Percentiles rank a stretch among this genome's conserved stretches.
Evolutionary conservation across 2,888 invertebrate genomes (phyloP).

Genomic region (Leptopilina drosophilae): DNA sequence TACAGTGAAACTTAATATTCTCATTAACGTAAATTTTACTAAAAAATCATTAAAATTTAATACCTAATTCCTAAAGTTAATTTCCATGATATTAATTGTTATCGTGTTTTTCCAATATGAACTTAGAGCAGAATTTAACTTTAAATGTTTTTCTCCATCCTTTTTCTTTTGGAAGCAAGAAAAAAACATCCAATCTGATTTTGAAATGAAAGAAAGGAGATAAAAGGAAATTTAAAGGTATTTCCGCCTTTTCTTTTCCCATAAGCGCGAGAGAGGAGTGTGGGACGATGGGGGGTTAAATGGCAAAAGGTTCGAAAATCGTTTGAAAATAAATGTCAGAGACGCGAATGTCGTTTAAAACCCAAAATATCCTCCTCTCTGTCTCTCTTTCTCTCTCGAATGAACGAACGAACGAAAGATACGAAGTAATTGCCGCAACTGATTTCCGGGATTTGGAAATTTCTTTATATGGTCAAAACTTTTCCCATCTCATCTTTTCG

Average conservation of each 20-base stretch:
- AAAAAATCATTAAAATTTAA: too few species aligned
- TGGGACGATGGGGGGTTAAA: neutral
- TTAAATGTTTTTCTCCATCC: too few species aligned
- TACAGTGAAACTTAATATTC: too few species aligned
- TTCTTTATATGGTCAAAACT: conserved; percentile 34
- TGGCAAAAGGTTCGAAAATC: conserved; percentile 9
- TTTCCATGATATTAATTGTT: too few species aligned
- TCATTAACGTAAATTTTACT: too few species aligned
- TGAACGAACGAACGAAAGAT: conserved; percentile 7
- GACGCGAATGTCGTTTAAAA: neutral
- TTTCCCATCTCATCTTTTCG: conserved; percentile 49
- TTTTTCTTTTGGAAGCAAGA: neutral
- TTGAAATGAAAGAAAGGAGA: conserved; percentile 3
- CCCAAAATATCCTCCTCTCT: neutral
- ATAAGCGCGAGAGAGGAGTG: neutral
- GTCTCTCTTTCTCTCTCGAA: too few species aligned
- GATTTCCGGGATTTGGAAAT: conserved; percentile 59
- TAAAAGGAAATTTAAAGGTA: conserved; percentile 11
- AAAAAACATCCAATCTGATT: conserved; percentile 30
- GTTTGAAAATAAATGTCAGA: conserved; percentile 27
- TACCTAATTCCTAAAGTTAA: too few species aligned
- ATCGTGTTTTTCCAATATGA: too few species aligned
- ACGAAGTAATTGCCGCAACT: conserved; percentile 54
- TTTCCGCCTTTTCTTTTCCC: neutral
- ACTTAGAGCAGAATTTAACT: too few species aligned